phyloP scores from a whole-genome alignment of 2,113 vertebrate genomes.

The Myrmecophaga tridactyla region DNA sequence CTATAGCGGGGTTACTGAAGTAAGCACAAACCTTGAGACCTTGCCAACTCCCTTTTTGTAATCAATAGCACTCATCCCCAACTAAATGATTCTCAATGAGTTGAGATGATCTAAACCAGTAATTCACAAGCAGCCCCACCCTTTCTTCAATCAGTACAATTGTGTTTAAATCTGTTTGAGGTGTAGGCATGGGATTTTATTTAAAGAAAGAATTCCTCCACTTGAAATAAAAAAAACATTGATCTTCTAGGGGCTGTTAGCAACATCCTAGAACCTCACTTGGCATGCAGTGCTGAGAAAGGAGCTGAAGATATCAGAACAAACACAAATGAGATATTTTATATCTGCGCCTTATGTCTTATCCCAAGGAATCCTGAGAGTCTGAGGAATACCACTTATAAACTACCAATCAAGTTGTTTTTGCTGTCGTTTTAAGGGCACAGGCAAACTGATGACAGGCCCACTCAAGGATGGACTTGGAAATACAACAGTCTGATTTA shows the following conservation, averaged over 20 bases:
- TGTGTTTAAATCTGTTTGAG: neutral
- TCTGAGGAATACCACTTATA: neutral
- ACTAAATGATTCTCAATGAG: neutral
- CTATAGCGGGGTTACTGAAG: neutral
- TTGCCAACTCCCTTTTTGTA: neutral
- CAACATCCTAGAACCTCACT: neutral
- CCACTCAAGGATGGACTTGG: neutral
- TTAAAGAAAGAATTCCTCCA: neutral
- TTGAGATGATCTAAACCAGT: neutral
- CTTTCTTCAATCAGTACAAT: neutral
- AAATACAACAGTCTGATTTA: neutral
- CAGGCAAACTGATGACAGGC: neutral
- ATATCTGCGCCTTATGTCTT: neutral
- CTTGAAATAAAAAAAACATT: slow-evolving; percentile 32
- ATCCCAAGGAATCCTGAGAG: neutral
- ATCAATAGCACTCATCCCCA: neutral
- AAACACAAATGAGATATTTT: neutral
- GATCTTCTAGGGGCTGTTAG: neutral
- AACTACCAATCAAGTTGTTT: neutral
- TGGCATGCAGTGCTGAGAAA: neutral
- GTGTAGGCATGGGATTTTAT: neutral
- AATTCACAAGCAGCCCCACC: neutral
- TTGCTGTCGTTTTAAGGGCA: neutral
- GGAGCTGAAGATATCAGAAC: neutral
- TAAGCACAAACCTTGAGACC: neutral